A percentile compares a stretch with the other conserved stretches of the same genome.
Evolutionary conservation across 2,113 vertebrate species (phyloP).

Genomic region (Merops nubicus): DNA sequence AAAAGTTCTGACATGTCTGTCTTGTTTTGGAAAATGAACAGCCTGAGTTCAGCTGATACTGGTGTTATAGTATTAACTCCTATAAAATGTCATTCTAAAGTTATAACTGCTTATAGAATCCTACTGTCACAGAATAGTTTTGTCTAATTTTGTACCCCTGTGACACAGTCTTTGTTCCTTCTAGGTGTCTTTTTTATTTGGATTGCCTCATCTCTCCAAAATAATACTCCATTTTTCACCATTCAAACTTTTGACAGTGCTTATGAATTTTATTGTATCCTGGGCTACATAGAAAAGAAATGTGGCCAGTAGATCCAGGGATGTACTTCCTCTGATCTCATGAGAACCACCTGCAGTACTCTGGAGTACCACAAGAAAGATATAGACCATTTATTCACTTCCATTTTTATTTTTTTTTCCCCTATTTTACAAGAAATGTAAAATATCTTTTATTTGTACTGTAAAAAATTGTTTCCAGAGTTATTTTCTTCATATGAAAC

Average conservation of each 20-base stretch:
- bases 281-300: neutral
- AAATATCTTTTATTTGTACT: neutral
- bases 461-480: neutral
- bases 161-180: neutral
- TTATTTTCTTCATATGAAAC: neutral
- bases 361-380: too few species aligned
- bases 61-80: neutral
- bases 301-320: fast-evolving
- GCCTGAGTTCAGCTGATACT: neutral
- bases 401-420: fast-evolving
- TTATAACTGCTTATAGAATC: neutral
- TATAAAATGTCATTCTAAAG: neutral
- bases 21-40: neutral
- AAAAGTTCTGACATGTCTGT: neutral
- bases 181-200: neutral
- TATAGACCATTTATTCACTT: neutral
- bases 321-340: neutral
- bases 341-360: too few species aligned
- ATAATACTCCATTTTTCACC: neutral
- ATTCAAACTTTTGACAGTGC: neutral
- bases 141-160: neutral
- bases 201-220: neutral
- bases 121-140: neutral
- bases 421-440: neutral
- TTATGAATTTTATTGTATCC: neutral